Evolutionary conservation across 2,888 invertebrate species (phyloP), one percentile per base, ranked within the genome.

Genomic region (Argyra leucocephala): DNA sequence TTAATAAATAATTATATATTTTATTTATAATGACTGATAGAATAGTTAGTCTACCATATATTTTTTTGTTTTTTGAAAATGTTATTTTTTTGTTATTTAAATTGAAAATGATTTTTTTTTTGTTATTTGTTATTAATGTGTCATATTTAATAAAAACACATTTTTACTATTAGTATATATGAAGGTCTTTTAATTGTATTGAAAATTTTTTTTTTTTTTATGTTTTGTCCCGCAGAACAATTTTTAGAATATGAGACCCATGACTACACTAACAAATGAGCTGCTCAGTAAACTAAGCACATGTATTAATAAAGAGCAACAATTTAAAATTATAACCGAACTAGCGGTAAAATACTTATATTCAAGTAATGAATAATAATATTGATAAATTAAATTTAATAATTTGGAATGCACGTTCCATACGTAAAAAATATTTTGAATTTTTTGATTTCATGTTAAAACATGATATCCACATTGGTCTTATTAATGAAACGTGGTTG

Each of bases 191-290:
- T 57, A 22, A 57, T 57, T 57, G 57, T 57, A 57, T 57, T 57
- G 21, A 57, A 57, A 57, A 57, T 21, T 21, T 21, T 3, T 5
- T n/a, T n/a, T 57, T 57, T 9, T 57, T 57, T 57, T 57, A 57
- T 57, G 21, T 57, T 57, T 57, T 57, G 57, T 21, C 57, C 57
- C 57, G 57, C 57, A 57, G 57, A 57, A 57, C 57, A 57, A 57
- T 57, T 57, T 57, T 57, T 57, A 57, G 57, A 57, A 57, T 57
- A 21, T 57, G 57, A 57, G 57, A 57, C 57, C 57, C 57, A n/a
- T 57, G 57, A 48, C 5, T 26, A 26, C 26, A 26, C 4, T 26
- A 26, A 26, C 26, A 26, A 26, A 26, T n/a, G n/a, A n/a, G n/a
- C n/a, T n/a, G n/a, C n/a, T n/a, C n/a, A n/a, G n/a, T n/a, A n/a